Evolutionary conservation across 2,113 vertebrate genomes (phyloP), one percentile per base, ranked within the genome.

Genomic region (Hippolais icterina): DNA sequence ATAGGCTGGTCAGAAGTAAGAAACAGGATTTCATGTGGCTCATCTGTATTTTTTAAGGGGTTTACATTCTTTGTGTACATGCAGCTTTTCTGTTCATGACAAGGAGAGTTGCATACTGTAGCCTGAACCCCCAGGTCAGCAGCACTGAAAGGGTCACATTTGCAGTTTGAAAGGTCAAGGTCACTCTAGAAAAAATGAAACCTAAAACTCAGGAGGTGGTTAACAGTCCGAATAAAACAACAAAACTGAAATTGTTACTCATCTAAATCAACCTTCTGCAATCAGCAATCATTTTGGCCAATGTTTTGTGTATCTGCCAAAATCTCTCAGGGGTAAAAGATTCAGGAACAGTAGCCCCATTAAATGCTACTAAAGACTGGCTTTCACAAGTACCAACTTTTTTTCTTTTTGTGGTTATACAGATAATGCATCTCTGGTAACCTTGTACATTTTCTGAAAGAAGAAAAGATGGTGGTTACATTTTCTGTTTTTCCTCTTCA

Each of bases 401-500:
- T 71, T 50, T 44, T 17, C 11, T 52, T 56, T 33, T 33, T 53
- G 33, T 25, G 10, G 6, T 71, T 25, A 15, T 50, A 54, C 50
- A 44, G 24, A 49, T 70, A 82, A 75, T 46, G 21, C 59, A 70
- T 50, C 54, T 81, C 63, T 91, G 39, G 29, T 83, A 86, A 74
- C 35, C 57, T 13, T 50, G 28, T 59, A 56, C 31, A 54, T 89
- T 86, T 90, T 81, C 77, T 87, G 35, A 53, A 59, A 91, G 68
- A 80, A 69, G 63, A 76, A 94, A 69, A 50, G 15, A 47, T 54
- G 63, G 39, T 63, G 63, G 76, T 83, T 88, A 70, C 33, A 56
- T 94, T 94, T 96, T 86, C 57, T 80, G 60, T 81, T 95, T 91
- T 95, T 89, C 65, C 50, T 89, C 80, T 93, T 93, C 85, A 91